Base-by-base conservation (phyloP, 2,113 vertebrate genomes). In the Embiotoca jacksoni region DNA sequence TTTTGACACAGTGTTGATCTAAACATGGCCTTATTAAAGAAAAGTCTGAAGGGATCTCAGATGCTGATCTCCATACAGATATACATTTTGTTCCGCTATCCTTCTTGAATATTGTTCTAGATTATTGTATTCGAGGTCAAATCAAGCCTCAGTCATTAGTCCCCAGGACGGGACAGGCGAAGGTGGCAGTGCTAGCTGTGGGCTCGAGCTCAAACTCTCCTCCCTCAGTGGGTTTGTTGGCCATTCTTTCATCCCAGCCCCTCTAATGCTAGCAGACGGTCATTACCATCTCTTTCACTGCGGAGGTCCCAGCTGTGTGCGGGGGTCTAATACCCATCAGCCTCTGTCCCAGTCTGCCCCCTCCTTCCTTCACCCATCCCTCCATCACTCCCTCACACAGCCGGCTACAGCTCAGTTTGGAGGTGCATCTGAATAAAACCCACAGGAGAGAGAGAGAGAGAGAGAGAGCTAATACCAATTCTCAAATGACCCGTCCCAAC, bases 211-310 rank as follows among this genome's bases (percentile, higher is more conserved):
- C 44, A 52, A 66, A 56, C 63, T 66, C 58, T 76, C 46, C 68
- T 52, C 50, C 74, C 84, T 84, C 74, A 52, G 35, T 67, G 76
- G 76, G 74, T 68, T 76, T 78, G 23, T 50, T 14, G 46, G 72
- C 72, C 71, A 72, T 77, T 84, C 86, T 88, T 88, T 88, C 73
- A 89, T 87, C 82, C 76, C 44, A 10, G 64, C 44, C 31, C 64
- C 64, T 70, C 68, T 81, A 88, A 86, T 78, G 64, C 79, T 65
- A 81, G 66, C 78, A 84, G 80, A 85, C 83, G 70, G 85, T 87
- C 85, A 88, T 91, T 91, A 88, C 68, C 87, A 85, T 91, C 73
- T 87, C 84, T 89, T 90, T 88, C 90, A 88, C 83, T 85, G 67
- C 41, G 7, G 56, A 76, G 71, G 80, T 81, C 89, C 82, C 82